Evolutionary conservation across 2,797 vertebrate genomes (phyloP).

Genomic region (Chaenodraco wilsoni): DNA sequence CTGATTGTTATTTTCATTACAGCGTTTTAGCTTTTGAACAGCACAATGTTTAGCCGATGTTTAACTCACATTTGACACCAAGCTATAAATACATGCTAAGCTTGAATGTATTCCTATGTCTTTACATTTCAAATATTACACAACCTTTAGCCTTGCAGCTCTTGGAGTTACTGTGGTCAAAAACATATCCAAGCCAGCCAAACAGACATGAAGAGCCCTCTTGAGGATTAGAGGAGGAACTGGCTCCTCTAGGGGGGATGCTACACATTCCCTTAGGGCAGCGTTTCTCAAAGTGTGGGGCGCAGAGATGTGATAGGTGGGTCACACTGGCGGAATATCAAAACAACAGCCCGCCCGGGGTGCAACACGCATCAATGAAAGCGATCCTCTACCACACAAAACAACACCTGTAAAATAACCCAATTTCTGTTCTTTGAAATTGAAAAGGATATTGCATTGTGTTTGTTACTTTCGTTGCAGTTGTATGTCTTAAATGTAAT

Average conservation of each 20-base stretch:
- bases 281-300: too few species aligned
- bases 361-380: too few species aligned
- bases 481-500: too few species aligned
- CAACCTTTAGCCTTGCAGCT: conserved; percentile 11
- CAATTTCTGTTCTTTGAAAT: too few species aligned
- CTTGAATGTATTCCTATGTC: conserved; percentile 25
- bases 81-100: conserved; percentile 32
- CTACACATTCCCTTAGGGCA: conserved; percentile 55
- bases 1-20: not conserved
- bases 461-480: too few species aligned
- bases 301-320: too few species aligned
- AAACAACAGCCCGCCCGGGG: too few species aligned
- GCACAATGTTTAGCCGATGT: conserved; percentile 1
- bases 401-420: too few species aligned
- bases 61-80: conserved; percentile 18
- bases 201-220: conserved; percentile 59
- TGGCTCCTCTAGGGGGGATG: conserved; percentile 45
- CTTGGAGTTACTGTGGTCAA: conserved; percentile 32
- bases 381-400: too few species aligned
- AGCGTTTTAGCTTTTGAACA: not conserved
- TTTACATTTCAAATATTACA: conserved; percentile 42
- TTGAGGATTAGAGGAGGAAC: conserved; percentile 62
- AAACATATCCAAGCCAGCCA: conserved; percentile 25
- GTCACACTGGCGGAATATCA: too few species aligned
- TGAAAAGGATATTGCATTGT: too few species aligned